Evolutionary conservation across 2,888 invertebrate species (phyloP).

Genomic region (Cataglyphis albicans): DNA sequence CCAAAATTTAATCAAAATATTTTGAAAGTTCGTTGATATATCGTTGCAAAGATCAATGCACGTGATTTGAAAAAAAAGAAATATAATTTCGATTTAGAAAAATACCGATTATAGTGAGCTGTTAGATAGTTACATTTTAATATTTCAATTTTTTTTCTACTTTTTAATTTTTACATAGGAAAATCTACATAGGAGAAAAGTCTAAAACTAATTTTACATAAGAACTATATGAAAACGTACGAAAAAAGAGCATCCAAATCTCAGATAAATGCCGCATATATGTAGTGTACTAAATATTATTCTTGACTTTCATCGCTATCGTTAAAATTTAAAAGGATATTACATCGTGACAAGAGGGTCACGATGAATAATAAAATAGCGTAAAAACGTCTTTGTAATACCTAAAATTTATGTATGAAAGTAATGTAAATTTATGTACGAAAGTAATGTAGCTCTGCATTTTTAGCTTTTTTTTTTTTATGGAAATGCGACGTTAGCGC

Average conservation of each 20-base stretch:
- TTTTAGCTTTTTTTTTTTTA: conserved; percentile 25
- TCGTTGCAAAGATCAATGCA: conserved; percentile 63
- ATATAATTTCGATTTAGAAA: neutral
- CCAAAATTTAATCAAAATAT: conserved; percentile 35
- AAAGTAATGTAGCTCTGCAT: conserved; percentile 61
- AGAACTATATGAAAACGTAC: conserved; percentile 32
- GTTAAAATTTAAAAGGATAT: conserved; percentile 61
- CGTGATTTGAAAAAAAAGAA: conserved; percentile 21
- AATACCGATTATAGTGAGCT: conserved; percentile 14
- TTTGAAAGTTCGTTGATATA: conserved; percentile 57
- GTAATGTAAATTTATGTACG: conserved; percentile 63
- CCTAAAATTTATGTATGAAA: conserved; percentile 61
- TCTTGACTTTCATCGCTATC: conserved; percentile 56
- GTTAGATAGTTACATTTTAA: conserved; percentile 57
- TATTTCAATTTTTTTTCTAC: conserved; percentile 42
- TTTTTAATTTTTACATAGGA: conserved; percentile 36
- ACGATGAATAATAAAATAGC: conserved; percentile 58
- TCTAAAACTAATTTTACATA: conserved; percentile 40
- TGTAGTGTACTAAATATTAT: conserved; percentile 53
- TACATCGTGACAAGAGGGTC: conserved; percentile 44
- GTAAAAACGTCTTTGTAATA: conserved; percentile 59
- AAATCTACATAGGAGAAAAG: conserved; percentile 7
- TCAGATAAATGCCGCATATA: conserved; percentile 43
- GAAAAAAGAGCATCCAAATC: conserved; percentile 53
- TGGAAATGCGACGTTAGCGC: conserved; percentile 37